These are phyloP conservation scores for Enteromius unitaeniatus DNA, from an alignment of 2,797 vertebrate species.

Conservation along the genomic window DNA sequence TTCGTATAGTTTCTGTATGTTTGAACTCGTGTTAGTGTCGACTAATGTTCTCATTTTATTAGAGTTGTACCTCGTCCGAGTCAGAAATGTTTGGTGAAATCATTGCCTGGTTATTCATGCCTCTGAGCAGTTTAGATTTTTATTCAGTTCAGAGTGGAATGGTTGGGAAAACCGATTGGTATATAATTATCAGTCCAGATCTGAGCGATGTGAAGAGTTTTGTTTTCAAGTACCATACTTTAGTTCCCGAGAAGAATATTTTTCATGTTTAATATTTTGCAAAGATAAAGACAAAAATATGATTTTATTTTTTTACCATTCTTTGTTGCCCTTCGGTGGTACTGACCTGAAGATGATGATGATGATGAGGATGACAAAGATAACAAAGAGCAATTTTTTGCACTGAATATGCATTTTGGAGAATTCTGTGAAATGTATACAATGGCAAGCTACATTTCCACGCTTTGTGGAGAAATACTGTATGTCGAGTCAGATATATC, in stretches of 20 bases:
- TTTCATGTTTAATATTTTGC: slow-evolving; percentile 75
- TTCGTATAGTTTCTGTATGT: not conserved
- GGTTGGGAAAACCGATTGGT: not conserved
- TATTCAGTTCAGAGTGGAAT: not conserved
- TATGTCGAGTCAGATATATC: slow-evolving; percentile 69
- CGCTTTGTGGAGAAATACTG: slow-evolving; percentile 64
- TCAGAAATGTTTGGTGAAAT: not conserved
- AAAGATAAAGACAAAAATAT: slow-evolving; percentile 57
- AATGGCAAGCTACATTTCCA: slow-evolving; percentile 65
- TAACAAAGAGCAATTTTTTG: slow-evolving; percentile 69
- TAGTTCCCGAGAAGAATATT: slow-evolving; percentile 73
- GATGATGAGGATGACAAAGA: slow-evolving; percentile 64
- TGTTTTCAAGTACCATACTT: slow-evolving; percentile 62
- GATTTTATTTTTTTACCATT: slow-evolving; percentile 71
- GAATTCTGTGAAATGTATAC: slow-evolving; percentile 69
- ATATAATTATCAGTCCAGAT: not conserved
- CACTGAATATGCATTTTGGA: slow-evolving; percentile 70
- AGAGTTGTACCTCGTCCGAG: slow-evolving; percentile 30
- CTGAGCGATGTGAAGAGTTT: slow-evolving; percentile 63
- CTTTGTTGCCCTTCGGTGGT: slow-evolving; percentile 75
- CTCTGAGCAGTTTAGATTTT: slow-evolving; percentile 5
- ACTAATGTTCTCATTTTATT: slow-evolving; percentile 11
- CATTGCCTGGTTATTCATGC: slow-evolving; percentile 13
- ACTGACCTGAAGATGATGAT: slow-evolving; percentile 67
- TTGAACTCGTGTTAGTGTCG: not conserved